These are phyloP conservation scores for Rotaria socialis DNA, from an alignment of 2,888 invertebrate species.

Conservation along the genomic window DNA sequence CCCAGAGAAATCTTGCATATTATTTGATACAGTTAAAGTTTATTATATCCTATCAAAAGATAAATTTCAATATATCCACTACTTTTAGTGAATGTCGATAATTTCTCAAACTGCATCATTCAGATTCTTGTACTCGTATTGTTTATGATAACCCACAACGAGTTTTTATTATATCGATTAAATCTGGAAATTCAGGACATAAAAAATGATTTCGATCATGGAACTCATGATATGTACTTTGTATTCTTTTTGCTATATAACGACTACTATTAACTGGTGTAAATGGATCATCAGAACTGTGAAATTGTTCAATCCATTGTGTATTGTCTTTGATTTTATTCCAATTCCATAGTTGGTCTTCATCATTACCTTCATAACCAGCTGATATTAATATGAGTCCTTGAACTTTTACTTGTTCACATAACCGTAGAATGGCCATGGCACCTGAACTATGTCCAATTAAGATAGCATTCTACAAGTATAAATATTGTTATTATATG, in stretches of 20 bases:
- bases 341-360: background rate
- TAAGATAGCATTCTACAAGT: background rate
- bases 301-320: background rate
- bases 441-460: background rate
- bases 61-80: no score
- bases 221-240: background rate
- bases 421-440: background rate
- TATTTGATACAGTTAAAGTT: no score
- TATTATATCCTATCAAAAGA: no score
- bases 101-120: no score
- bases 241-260: background rate
- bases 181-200: conserved; percentile 4
- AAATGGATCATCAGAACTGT: background rate
- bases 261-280: background rate
- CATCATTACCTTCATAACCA: background rate
- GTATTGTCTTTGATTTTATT: background rate
- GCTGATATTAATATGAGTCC: background rate
- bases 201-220: background rate
- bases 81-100: no score
- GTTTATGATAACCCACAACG: background rate
- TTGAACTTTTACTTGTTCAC: background rate
- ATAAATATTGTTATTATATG: background rate
- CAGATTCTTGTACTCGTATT: background rate
- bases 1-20: no score
- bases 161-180: background rate